A percentile compares a stretch with the other conserved stretches of the same genome.
phyloP scores from a whole-genome alignment of 1,140 invertebrate species.

The Halyomorpha halys region DNA sequence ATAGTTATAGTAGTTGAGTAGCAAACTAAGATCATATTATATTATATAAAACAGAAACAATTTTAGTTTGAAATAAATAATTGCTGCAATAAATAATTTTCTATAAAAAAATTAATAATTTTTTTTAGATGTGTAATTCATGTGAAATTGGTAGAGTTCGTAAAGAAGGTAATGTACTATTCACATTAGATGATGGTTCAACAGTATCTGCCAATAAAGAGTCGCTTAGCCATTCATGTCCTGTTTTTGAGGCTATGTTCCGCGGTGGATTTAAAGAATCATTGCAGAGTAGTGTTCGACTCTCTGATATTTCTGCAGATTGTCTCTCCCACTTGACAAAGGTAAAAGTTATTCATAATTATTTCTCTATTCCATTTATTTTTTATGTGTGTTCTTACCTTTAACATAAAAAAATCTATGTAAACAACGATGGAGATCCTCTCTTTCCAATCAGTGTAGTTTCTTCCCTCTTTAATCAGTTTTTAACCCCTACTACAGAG shows the following conservation, averaged over 20 bases:
- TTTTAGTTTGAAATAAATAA: too few species aligned
- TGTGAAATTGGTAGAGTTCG: conserved; percentile 29
- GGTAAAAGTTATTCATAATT: neutral
- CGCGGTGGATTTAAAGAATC: conserved; percentile 55
- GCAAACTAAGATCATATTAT: conserved; percentile 3
- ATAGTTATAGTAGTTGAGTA: neutral
- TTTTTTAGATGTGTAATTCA: conserved; percentile 17
- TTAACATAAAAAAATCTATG: too few species aligned
- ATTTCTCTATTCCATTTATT: too few species aligned
- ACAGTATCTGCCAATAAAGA: conserved; percentile 47
- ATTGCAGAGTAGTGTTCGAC: conserved; percentile 37
- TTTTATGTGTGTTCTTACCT: too few species aligned
- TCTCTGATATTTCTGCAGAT: conserved; percentile 29
- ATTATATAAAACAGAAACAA: too few species aligned
- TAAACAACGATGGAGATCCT: too few species aligned
- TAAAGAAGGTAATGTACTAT: conserved; percentile 40
- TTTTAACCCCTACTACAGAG: too few species aligned
- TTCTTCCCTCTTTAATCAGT: too few species aligned
- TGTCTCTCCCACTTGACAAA: conserved; percentile 27
- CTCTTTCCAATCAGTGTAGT: too few species aligned
- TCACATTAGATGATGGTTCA: conserved; percentile 51
- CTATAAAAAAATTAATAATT: neutral
- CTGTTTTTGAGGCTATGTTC: conserved; percentile 53
- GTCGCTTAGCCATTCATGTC: conserved; percentile 49
- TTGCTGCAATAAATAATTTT: too few species aligned